Conservation (phyloP, 2,113 vertebrate species). For the Dinomys branickii region DNA sequence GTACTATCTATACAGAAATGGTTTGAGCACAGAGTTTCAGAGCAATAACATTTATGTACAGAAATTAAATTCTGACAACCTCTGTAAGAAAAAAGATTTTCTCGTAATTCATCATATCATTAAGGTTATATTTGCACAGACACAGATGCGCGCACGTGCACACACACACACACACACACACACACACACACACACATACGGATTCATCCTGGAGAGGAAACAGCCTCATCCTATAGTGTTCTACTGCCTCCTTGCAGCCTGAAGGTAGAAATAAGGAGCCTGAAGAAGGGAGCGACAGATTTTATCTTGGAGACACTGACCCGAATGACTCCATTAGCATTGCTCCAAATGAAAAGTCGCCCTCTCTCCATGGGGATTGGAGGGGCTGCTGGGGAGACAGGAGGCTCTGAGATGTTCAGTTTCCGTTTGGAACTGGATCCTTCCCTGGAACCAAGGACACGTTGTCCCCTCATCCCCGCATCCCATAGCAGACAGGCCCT, state of each 20-base stretch:
- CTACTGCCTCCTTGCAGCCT: conserved; percentile 57
- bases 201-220: conserved; percentile 20
- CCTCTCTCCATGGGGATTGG: conserved; percentile 31
- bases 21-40: neutral
- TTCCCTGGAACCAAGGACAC: conserved; percentile 58
- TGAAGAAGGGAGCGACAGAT: conserved; percentile 76
- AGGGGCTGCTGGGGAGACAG: neutral
- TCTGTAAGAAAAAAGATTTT: conserved; percentile 48
- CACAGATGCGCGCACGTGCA: neutral
- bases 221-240: conserved; percentile 13
- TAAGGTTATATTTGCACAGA: neutral
- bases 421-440: conserved; percentile 56
- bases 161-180: neutral
- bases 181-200: neutral
- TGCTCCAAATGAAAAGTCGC: conserved; percentile 69
- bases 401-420: neutral
- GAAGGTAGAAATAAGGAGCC: conserved; percentile 77
- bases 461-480: neutral
- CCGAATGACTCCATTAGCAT: conserved; percentile 75
- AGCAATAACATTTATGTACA: neutral
- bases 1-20: neutral
- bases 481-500: neutral
- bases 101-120: conserved; percentile 1
- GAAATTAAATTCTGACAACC: conserved; percentile 51
- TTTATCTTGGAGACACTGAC: conserved; percentile 73